Base-by-base conservation (phyloP, 1,140 invertebrate genomes). In the Papilio helenus region DNA sequence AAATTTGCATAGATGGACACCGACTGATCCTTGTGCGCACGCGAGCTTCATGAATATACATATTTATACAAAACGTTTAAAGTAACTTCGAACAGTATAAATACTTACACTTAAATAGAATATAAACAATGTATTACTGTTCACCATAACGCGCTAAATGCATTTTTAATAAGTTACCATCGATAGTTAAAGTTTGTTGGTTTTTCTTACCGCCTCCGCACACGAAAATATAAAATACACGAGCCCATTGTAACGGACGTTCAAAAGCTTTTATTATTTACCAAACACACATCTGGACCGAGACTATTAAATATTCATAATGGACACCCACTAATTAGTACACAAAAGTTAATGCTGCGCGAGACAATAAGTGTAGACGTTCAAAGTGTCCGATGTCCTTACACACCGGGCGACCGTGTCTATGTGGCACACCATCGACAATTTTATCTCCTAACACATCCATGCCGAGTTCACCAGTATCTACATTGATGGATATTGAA, bases 1-100 rank as follows among this genome's bases (percentile, higher is more conserved):
- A 93, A 92, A 94, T 94, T 93, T 93, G 92, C 92, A 94, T 94
- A 94, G 91, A 94, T 94, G 90, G 90, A 90, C 87, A 89, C 85
- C 86, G 87, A 76, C 85, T 85, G 90, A 91, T 90, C 89, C 83
- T 81, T 86, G 78, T 79, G 83, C 83, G 83, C 93, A 93, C 93
- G 93, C 92, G 87, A 92, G 80, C 72, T 39, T 80, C 51, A 81
- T 44, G n/a, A 58, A 65, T 34, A 65, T 61, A 77, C 44, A 77
- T 39, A 65, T 42, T 58, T 61, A 44, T 39, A 58, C 9, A 14
- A 76, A 61, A 29, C 72, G 9, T 44, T 49, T 26, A 16, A 74
- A 26, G 23, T 12, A 23, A 49, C 46, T 26, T 46, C 39, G 44
- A 49, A 49, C 44, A 51, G 16, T 72, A 72, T 72, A 42, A 73